Evolutionary conservation across 2,888 invertebrate genomes (phyloP).

Genomic region (Mimumesa dahlbomi): DNA sequence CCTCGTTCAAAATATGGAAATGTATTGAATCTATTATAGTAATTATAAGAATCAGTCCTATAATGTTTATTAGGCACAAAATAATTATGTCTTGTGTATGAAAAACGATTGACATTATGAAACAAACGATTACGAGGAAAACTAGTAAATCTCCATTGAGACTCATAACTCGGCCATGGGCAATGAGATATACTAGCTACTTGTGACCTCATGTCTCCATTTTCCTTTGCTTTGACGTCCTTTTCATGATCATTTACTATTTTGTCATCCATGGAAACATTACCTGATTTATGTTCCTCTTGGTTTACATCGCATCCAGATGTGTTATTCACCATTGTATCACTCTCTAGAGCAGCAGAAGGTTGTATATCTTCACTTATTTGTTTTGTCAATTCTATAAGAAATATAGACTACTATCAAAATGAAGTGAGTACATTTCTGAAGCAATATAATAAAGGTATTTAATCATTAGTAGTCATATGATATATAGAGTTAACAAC

Average conservation of each 20-base stretch:
- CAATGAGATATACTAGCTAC: slow-evolving; percentile 10
- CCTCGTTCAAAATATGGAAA: slow-evolving; percentile 29
- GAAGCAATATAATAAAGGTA: not conserved
- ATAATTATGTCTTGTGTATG: slow-evolving; percentile 18
- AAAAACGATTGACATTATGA: slow-evolving; percentile 23
- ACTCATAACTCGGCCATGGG: slow-evolving; percentile 23
- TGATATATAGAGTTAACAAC: not conserved
- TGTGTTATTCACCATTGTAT: slow-evolving; percentile 1
- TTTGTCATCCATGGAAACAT: slow-evolving; percentile 36
- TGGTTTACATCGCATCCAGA: slow-evolving; percentile 7
- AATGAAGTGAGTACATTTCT: not conserved
- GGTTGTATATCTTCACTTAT: slow-evolving; percentile 5
- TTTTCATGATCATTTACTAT: slow-evolving; percentile 28
- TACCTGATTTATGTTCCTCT: slow-evolving; percentile 43
- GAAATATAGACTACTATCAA: slow-evolving; percentile 6
- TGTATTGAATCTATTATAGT: slow-evolving; percentile 21
- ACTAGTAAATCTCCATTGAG: slow-evolving; percentile 34
- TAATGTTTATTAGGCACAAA: slow-evolving; percentile 22
- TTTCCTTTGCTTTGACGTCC: slow-evolving; percentile 14
- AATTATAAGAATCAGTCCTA: slow-evolving; percentile 15
- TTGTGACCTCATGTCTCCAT: slow-evolving; percentile 1
- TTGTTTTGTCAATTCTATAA: slow-evolving; percentile 30
- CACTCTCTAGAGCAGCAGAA: slow-evolving; percentile 10
- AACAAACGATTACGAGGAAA: slow-evolving; percentile 13
- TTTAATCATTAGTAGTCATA: not conserved